phyloP scores from a whole-genome alignment of 2,113 vertebrate species.

The Lutjanus erythropterus region DNA sequence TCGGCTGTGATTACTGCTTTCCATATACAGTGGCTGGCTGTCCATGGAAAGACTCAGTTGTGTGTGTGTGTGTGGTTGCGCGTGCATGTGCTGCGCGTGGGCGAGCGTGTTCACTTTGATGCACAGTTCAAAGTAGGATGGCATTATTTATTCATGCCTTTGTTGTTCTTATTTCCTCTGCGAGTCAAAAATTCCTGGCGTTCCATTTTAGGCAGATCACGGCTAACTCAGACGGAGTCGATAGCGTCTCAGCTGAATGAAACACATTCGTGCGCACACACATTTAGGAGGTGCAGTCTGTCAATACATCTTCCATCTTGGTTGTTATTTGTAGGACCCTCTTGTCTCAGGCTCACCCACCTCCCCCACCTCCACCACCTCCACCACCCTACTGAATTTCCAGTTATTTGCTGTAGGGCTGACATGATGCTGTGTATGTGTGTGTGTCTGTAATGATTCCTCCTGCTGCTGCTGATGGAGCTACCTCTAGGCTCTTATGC shows the following conservation, averaged over 20 bases:
- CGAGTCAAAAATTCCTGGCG: conserved; percentile 73
- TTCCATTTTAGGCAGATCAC: conserved; percentile 76
- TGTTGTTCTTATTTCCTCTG: conserved; percentile 82
- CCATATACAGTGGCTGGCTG: conserved; percentile 57
- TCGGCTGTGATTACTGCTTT: conserved; percentile 57
- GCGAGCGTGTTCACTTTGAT: conserved; percentile 80
- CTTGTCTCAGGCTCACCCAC: conserved; percentile 31
- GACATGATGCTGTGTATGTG: conserved; percentile 29
- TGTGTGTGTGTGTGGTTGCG: conserved; percentile 54
- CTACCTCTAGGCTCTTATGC: conserved; percentile 38
- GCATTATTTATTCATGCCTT: conserved; percentile 85
- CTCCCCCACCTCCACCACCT: too few relatives aligned
- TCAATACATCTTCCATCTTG: conserved; percentile 54
- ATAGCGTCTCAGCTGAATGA: conserved; percentile 43
- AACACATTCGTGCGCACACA: conserved; percentile 17
- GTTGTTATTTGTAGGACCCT: conserved; percentile 55
- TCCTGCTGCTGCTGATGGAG: conserved; percentile 47
- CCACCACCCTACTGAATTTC: not conserved
- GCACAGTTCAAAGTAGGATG: conserved; percentile 81
- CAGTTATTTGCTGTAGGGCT: conserved; percentile 44
- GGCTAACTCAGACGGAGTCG: conserved; percentile 59
- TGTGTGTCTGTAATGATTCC: conserved; percentile 15
- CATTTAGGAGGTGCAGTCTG: conserved; percentile 54
- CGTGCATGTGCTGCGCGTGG: conserved; percentile 41
- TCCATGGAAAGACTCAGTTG: conserved; percentile 15